phyloP scores from a whole-genome alignment of 2,888 invertebrate species.

The Nysson spinosus region DNA sequence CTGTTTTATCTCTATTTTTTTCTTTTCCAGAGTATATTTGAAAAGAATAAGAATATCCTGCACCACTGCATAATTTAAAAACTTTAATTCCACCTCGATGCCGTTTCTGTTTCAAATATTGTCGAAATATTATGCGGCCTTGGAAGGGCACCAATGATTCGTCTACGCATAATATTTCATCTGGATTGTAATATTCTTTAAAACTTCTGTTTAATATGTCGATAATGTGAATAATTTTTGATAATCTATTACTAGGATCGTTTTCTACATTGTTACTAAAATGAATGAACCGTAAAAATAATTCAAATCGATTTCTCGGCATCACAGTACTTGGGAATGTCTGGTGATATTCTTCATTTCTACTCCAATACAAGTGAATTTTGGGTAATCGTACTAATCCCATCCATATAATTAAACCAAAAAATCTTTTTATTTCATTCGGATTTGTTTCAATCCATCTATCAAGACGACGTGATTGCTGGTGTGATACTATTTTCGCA shows the following conservation, averaged over 20 bases:
- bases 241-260: constrained; percentile 17
- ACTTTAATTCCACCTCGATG: constrained; percentile 4
- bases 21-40: neutral
- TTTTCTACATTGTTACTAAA: constrained; percentile 26
- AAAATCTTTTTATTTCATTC: constrained; percentile 15
- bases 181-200: constrained; percentile 21
- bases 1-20: neutral
- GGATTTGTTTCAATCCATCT: constrained; percentile 11
- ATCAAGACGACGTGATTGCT: constrained; percentile 3
- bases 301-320: constrained; percentile 7
- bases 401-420: constrained; percentile 19
- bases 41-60: neutral
- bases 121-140: constrained; percentile 9
- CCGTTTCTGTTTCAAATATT: constrained; percentile 5
- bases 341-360: constrained; percentile 11
- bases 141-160: constrained; percentile 14
- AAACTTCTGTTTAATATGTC: constrained; percentile 19
- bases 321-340: constrained; percentile 12
- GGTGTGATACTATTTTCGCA: constrained; percentile 14
- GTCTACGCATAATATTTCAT: constrained; percentile 23
- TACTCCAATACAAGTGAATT: constrained; percentile 8
- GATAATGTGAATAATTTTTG: constrained; percentile 28
- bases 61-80: constrained; percentile 12
- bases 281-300: constrained; percentile 9
- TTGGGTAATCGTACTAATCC: constrained; percentile 8